phyloP scores from a whole-genome alignment of 2,797 vertebrate genomes.

The Anabacerthia variegaticeps region DNA sequence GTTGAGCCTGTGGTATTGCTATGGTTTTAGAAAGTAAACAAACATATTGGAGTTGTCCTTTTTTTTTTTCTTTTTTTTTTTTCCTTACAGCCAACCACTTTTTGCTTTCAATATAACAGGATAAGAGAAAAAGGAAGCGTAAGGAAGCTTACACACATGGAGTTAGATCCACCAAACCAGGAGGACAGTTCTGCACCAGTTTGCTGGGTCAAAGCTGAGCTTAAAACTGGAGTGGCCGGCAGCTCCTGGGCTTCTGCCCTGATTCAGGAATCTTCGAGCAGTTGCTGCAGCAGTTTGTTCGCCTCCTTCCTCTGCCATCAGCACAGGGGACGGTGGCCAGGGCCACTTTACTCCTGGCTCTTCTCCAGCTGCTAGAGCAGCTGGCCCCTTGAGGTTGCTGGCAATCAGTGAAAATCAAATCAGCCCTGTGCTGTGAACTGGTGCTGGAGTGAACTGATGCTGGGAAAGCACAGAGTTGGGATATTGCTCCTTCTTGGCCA shows the following conservation, averaged over 20 bases:
- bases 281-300: background rate
- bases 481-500: background rate
- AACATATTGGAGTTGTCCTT: rapidly evolving
- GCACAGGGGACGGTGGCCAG: background rate
- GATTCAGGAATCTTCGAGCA: background rate
- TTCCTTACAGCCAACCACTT: background rate
- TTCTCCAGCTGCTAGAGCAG: conserved; percentile 21
- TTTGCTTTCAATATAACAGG: background rate
- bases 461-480: background rate
- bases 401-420: conserved; percentile 51
- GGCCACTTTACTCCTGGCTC: conserved; percentile 37
- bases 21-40: background rate
- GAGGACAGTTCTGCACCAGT: background rate
- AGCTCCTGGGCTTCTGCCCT: background rate
- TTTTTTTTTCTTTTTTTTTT: too few relatives aligned
- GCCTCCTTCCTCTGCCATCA: background rate
- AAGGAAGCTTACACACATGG: background rate
- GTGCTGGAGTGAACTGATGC: conserved; percentile 9
- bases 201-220: background rate
- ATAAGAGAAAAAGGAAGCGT: background rate
- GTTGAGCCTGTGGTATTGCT: background rate
- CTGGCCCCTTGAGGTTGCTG: conserved; percentile 4
- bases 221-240: background rate
- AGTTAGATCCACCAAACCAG: background rate
- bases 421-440: background rate